A percentile compares a stretch with the other conserved stretches of the same genome.
phyloP scores from a whole-genome alignment of 2,113 vertebrate genomes.

The Urocynchramus pylzowi region DNA sequence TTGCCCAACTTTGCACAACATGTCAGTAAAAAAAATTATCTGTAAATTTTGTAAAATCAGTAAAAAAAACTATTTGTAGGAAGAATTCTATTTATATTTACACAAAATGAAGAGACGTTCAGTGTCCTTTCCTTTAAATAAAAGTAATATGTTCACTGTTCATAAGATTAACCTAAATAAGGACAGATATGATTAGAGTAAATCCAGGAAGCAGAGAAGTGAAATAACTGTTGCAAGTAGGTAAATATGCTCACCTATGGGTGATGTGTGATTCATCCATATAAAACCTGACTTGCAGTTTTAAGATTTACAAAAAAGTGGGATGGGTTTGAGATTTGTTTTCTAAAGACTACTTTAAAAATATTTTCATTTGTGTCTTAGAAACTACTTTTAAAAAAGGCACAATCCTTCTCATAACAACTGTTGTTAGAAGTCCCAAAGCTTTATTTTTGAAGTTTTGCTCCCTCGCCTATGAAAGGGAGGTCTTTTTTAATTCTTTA shows the following conservation, averaged over 20 bases:
- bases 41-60: neutral
- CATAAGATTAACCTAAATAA: neutral
- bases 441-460: neutral
- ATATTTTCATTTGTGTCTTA: neutral
- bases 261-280: neutral
- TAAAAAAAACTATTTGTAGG: neutral
- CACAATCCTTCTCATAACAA: neutral
- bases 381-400: neutral
- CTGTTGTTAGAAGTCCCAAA: neutral
- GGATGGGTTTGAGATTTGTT: neutral
- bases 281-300: neutral
- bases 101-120: neutral
- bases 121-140: neutral
- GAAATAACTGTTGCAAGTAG: neutral
- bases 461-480: neutral
- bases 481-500: neutral
- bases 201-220: neutral
- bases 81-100: neutral
- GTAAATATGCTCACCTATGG: neutral
- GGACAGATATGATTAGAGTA: neutral
- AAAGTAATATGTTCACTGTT: neutral
- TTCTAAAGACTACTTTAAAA: neutral
- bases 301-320: neutral
- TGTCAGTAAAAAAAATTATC: neutral
- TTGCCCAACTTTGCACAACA: neutral